phyloP scores from a whole-genome alignment of 2,888 invertebrate species.

The Hyposoter dolosus region DNA sequence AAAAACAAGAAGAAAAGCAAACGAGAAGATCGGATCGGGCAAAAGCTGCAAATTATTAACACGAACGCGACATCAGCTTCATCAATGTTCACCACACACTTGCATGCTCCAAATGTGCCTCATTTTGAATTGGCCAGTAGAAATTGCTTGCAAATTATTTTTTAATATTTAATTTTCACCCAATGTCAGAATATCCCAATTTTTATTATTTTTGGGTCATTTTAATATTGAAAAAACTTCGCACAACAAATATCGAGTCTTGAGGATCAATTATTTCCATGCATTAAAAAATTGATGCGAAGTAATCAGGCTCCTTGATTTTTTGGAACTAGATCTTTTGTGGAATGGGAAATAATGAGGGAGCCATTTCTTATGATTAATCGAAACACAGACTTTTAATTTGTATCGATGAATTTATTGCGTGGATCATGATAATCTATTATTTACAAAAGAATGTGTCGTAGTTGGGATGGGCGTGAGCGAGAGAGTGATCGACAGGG shows the following conservation, averaged over 20 bases:
- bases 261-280: not conserved
- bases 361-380: not conserved
- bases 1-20: slow-evolving; percentile 8
- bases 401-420: slow-evolving; percentile 82
- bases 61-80: slow-evolving; percentile 70
- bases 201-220: not conserved
- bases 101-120: not conserved
- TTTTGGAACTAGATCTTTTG: not conserved
- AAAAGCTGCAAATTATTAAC: slow-evolving; percentile 54
- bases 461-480: slow-evolving; percentile 42
- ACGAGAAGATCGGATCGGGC: slow-evolving; percentile 56
- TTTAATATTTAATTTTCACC: not conserved
- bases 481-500: slow-evolving; percentile 22
- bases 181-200: too few relatives aligned
- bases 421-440: slow-evolving; percentile 79
- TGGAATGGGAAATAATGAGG: slow-evolving; percentile 1
- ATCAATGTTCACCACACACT: slow-evolving; percentile 13
- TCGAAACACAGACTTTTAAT: slow-evolving; percentile 55
- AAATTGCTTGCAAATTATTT: not conserved
- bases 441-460: slow-evolving; percentile 78
- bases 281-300: not conserved
- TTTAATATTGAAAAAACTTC: not conserved
- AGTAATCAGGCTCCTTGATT: not conserved
- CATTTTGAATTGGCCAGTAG: not conserved
- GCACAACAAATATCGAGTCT: not conserved